Conservation (phyloP, 2,888 invertebrate species). For the Heliconius hortense region DNA sequence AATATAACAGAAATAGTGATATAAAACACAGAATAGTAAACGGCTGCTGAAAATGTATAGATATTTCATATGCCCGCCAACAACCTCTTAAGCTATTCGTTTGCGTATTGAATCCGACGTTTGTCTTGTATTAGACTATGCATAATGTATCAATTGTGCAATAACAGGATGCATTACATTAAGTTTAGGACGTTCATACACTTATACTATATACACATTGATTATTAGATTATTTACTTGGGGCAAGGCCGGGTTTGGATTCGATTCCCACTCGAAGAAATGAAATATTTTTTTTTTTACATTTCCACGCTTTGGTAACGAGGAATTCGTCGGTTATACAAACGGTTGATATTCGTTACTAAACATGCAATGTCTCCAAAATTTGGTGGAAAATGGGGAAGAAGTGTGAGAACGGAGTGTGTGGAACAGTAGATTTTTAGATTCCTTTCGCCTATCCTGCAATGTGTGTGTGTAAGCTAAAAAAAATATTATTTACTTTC, state of each 20-base stretch:
- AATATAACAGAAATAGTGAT: constrained; percentile 27
- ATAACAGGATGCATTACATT: constrained; percentile 43
- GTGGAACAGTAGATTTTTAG: not conserved
- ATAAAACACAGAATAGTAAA: constrained; percentile 38
- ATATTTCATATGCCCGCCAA: constrained; percentile 49
- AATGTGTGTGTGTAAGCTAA: not conserved
- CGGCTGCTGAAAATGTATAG: constrained; percentile 43
- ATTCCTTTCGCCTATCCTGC: not conserved
- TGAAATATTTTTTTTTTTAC: too few species aligned
- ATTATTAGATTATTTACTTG: too few species aligned
- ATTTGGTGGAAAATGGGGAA: too few species aligned
- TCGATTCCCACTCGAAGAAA: too few species aligned
- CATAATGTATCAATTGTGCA: constrained; percentile 48
- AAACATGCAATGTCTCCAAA: too few species aligned
- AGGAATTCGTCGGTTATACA: too few species aligned
- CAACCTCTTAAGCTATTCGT: constrained; percentile 56
- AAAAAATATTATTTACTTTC: not conserved
- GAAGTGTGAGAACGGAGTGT: not conserved
- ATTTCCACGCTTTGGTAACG: too few species aligned
- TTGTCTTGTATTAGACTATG: constrained; percentile 45
- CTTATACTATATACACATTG: not conserved
- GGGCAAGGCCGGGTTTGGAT: too few species aligned
- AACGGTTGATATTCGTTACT: too few species aligned
- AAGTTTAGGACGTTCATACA: constrained; percentile 24
- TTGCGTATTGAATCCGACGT: constrained; percentile 51